Conservation (phyloP, 1,140 invertebrate species). For the Cotesia glomerata region DNA sequence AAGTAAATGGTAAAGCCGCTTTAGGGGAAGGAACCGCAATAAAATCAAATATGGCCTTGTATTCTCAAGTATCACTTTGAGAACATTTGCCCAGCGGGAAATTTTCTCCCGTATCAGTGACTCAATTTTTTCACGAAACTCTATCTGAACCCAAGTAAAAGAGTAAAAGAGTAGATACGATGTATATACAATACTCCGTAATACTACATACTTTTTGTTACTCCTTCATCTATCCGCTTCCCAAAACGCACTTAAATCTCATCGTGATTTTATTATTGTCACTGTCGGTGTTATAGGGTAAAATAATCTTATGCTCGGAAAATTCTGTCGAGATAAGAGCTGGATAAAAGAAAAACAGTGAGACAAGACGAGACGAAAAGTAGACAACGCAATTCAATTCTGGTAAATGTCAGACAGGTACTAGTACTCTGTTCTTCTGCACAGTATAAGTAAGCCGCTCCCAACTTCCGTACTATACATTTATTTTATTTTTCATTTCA, state of each 20-base stretch:
- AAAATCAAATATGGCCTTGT: slow-evolving; percentile 23
- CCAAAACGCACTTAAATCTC: not conserved
- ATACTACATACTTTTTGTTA: slow-evolving; percentile 1
- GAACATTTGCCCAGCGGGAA: slow-evolving; percentile 19
- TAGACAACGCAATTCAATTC: slow-evolving; percentile 24
- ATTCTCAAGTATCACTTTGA: slow-evolving; percentile 25
- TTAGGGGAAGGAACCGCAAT: slow-evolving; percentile 17
- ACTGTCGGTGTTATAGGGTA: not conserved
- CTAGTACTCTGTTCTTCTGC: not conserved
- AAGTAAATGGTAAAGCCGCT: not conserved
- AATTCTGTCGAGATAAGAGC: not conserved
- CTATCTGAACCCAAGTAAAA: not conserved
- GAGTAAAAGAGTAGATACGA: not conserved
- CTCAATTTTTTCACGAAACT: slow-evolving; percentile 5
- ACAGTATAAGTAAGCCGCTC: too few relatives aligned
- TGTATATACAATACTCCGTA: not conserved
- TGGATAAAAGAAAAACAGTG: not conserved
- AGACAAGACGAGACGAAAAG: slow-evolving; percentile 12
- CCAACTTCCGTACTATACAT: too few relatives aligned
- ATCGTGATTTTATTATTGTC: not conserved
- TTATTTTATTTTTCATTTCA: not conserved
- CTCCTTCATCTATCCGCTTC: not conserved
- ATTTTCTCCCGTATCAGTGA: slow-evolving; percentile 9
- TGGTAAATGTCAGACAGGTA: slow-evolving; percentile 20
- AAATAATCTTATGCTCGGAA: not conserved